Evolutionary conservation across 2,888 invertebrate species (phyloP), one percentile per base, ranked within the genome.

Genomic region (Drosophila birchii): DNA sequence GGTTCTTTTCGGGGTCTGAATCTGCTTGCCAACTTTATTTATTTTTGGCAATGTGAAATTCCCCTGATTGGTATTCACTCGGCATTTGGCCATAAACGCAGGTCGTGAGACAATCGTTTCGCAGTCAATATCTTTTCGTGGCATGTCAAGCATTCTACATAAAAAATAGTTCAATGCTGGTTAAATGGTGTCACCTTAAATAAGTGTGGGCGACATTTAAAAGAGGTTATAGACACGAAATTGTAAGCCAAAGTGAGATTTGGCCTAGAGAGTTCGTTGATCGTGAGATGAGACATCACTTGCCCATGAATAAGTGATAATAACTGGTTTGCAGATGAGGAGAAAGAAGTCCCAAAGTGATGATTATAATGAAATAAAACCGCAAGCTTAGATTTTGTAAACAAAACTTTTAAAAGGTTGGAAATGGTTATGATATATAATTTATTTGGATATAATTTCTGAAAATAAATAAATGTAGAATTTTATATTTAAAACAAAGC

Each of bases 41-140:
- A 23, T 51, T 45, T 63, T 53, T 53, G 51, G 51, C 51, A 53
- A 53, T 77, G 86, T 75, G 86, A 83, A 88, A 88, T 82, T 87
- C 86, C 75, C 66, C 56, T 76, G 57, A 79, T 83, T 83, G 57
- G 47, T 80, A 84, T 84, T 86, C 83, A 23, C 49, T 68, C 66
- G 69, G 82, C 86, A 77, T 78, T 78, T 78, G 73, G 54, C 56
- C 45, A 53, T 54, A 41, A 41, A 36, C 64, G 41, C 64, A 64
- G 78, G 43, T 82, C 78, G 88, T 79, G 86, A 51, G 71, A 80
- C 82, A 80, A 69, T 85, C 73, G 67, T 79, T 78, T 79, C 73
- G 57, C 75, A 78, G 66, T 71, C 60, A 74, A 62, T 56, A 53
- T 36, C 20, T 43, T 45, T 39, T 44, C 53, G 62, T 64, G 64